phyloP scores from a whole-genome alignment of 1,140 invertebrate genomes.

The Tribolium madens region DNA sequence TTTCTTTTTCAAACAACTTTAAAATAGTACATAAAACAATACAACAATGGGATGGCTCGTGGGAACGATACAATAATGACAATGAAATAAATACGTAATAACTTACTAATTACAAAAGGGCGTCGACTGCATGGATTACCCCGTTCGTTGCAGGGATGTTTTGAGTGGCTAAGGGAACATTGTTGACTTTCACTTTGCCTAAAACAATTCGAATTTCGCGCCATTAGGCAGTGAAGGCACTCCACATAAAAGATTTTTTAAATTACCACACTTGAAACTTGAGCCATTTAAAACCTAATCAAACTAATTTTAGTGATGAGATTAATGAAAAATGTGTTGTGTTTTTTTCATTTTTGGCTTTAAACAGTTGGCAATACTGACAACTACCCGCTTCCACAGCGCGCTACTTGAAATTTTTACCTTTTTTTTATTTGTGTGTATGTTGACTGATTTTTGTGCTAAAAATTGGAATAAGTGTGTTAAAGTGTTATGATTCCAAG shows the following conservation, averaged over 20 bases:
- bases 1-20: neutral
- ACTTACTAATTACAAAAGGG: constrained; percentile 70
- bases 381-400: too few relatives aligned
- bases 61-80: constrained; percentile 36
- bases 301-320: neutral
- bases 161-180: constrained; percentile 79
- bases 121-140: constrained; percentile 87
- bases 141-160: constrained; percentile 91
- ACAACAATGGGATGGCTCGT: constrained; percentile 29
- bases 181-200: constrained; percentile 86
- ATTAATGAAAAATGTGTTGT: too few relatives aligned
- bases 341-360: too few relatives aligned
- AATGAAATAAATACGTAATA: constrained; percentile 36
- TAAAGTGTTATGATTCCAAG: neutral
- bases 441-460: too few relatives aligned
- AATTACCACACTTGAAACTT: too few relatives aligned
- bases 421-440: too few relatives aligned
- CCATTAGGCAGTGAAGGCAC: neutral
- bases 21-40: constrained; percentile 33
- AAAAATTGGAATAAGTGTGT: neutral
- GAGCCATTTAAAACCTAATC: too few relatives aligned
- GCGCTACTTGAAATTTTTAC: too few relatives aligned
- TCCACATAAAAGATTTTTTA: neutral
- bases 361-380: too few relatives aligned
- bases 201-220: constrained; percentile 59